A percentile compares a stretch with the other conserved stretches of the same genome.
These are phyloP conservation scores for Kryptolebias ocellatus DNA, from an alignment of 2,797 vertebrate genomes.

Conservation along the genomic window DNA sequence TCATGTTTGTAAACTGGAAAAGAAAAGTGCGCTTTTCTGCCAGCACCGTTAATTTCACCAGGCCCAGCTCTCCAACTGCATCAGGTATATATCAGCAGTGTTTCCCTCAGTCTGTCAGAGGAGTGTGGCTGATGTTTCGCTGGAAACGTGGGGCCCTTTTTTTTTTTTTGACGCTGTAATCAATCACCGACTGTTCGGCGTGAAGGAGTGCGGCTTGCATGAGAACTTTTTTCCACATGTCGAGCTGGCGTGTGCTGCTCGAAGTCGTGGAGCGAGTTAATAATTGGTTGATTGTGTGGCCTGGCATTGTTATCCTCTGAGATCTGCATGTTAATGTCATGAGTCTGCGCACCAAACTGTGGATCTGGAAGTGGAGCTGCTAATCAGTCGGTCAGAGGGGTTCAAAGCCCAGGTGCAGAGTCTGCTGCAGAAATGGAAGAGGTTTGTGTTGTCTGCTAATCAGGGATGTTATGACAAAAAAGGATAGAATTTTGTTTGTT, in stretches of 20 bases:
- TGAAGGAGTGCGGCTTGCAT: constrained; percentile 62
- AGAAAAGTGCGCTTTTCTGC: constrained; percentile 35
- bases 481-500: neutral
- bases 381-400: constrained; percentile 66
- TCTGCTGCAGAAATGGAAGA: constrained; percentile 33
- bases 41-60: constrained; percentile 49
- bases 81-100: constrained; percentile 16
- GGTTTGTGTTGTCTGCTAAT: constrained; percentile 45
- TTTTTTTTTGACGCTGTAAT: constrained; percentile 56
- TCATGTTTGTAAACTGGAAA: constrained; percentile 60
- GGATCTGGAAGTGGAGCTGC: constrained; percentile 64
- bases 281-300: constrained; percentile 79
- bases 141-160: constrained; percentile 41
- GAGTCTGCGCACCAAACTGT: constrained; percentile 62
- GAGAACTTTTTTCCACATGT: constrained; percentile 74
- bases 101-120: constrained; percentile 50
- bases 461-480: constrained; percentile 42
- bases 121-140: constrained; percentile 36
- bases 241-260: constrained; percentile 57
- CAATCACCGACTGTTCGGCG: constrained; percentile 61
- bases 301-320: constrained; percentile 75
- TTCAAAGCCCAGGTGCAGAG: constrained; percentile 68
- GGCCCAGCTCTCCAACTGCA: constrained; percentile 30
- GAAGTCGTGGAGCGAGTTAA: constrained; percentile 65
- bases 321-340: constrained; percentile 78